Base-by-base conservation (phyloP, 1,140 invertebrate species). In the Nephotettix cincticeps region DNA sequence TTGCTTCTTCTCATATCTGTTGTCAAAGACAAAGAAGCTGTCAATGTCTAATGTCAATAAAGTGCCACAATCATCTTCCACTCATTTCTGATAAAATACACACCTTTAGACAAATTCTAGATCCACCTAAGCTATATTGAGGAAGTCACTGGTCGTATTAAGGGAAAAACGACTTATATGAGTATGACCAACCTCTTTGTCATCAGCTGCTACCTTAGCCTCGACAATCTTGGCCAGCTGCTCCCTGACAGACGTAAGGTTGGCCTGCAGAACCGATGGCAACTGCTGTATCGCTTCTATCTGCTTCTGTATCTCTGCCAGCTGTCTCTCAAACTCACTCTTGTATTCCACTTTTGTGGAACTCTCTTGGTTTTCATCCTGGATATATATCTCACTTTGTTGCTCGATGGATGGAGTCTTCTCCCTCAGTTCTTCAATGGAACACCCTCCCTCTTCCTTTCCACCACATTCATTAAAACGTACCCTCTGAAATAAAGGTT, bases 301-400 rank as follows among this genome's bases (percentile, higher is more conserved):
- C 61, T 74, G 71, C 4, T 69, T 51, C 23, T 74, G 70, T 17
- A 75, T 75, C n/a, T 72, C 73, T 11, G 68, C 69, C 21, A 75
- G 66, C 40, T 74, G 72, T 25, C 43, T 68, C 43, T 70, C 68
- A 23, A 73, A 64, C 27, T 66, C 69, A 32, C 30, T 51, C 27
- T 72, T 68, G 21, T 36, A 43, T 29, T 56, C 67, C 43, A 69
- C 67, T 36, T 65, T 54, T 45, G 47, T 70, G 0, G 61, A 64
- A 19, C 28, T 54, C 27, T 67, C 14, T n/a, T 70, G 71, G 17
- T 75, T 43, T 56, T 72, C 65, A 21, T 29, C 30, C 4, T 36
- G 32, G 14, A 25, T 21, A 43, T 11, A 54, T 56, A 43, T 73
- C 70, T 21, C 72, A 36, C 72, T 73, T n/a, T 61, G 32, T 36